Evolutionary conservation across 2,888 invertebrate species (phyloP).

Genomic region (Drosophila formosana): DNA sequence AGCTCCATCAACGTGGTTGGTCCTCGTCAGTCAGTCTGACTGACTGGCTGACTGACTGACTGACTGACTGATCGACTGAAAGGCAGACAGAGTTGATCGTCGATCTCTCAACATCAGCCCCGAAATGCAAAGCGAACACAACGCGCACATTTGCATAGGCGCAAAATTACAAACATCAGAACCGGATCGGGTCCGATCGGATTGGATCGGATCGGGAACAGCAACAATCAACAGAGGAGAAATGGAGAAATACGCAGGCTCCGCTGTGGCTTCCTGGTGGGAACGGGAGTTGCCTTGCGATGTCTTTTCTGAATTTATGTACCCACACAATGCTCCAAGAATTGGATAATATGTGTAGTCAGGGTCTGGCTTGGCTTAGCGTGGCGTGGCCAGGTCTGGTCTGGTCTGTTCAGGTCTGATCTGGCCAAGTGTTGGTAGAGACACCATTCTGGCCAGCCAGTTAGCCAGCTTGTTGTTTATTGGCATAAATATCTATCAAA

Average conservation of each 20-base stretch:
- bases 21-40: slow-evolving; percentile 46
- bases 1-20: slow-evolving; percentile 74
- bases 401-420: slow-evolving; percentile 13
- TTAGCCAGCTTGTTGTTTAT: slow-evolving; percentile 70
- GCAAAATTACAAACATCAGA: slow-evolving; percentile 62
- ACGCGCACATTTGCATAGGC: slow-evolving; percentile 74
- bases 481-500: slow-evolving; percentile 79
- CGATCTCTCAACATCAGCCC: slow-evolving; percentile 66
- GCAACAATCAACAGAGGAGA: not conserved
- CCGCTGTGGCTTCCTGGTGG: slow-evolving; percentile 65
- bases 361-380: not conserved
- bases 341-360: too few species aligned
- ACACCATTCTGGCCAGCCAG: slow-evolving; percentile 69
- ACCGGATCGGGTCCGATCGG: slow-evolving; percentile 27
- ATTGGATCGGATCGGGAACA: slow-evolving; percentile 18
- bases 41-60: slow-evolving; percentile 33
- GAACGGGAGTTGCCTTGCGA: slow-evolving; percentile 25
- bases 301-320: slow-evolving; percentile 66
- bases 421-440: slow-evolving; percentile 68
- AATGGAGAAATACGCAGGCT: slow-evolving; percentile 40
- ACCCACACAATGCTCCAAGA: slow-evolving; percentile 68
- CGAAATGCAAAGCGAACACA: slow-evolving; percentile 56
- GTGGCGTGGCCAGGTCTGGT: not conserved
- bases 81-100: slow-evolving; percentile 53
- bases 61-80: slow-evolving; percentile 46